Evolutionary conservation across 35 echinoderm and acorn worm genomes (phyloP), one percentile per base, ranked within the genome.

Genomic region (Anneissia japonica): DNA sequence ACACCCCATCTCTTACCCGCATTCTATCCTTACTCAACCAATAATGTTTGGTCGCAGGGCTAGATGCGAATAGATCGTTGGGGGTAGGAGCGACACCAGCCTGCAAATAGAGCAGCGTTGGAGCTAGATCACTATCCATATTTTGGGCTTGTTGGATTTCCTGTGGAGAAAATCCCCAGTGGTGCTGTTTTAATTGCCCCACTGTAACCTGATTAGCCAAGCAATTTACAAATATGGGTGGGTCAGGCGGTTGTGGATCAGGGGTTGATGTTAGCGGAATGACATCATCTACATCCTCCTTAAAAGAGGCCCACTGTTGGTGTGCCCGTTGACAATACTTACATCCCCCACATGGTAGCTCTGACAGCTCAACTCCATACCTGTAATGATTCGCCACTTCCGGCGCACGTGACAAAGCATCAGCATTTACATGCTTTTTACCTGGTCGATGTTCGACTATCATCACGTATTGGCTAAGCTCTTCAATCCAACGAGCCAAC

Each of bases 331-430:
- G 21, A 35, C 90, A 92, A 35, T 88, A 92, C 0, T 35, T 26
- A 46, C 90, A 92, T 21, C 77, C 86, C 11, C 86, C 78, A 84
- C 90, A 92, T 36, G 90, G 90, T 36, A 40, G 72, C 30, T 82
- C 34, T 55, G 74, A 21, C 72, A 75, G 38, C 26, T n/a, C 30
- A 30, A 82, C 75, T 32, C 37, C 16, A 83, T 55, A 55, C 38
- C 21, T 10, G 34, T 73, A 84, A 30, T 87, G 82, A 30, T 37
- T 72, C 6, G n/a, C 35, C 14, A 14, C 14, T 4, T 14, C 40
- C 14, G 4, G 40, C 40, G 40, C 14, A 14, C 40, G 40, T 6
- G 40, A 43, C 4, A 43, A 14, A 4, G 40, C 40, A 43, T 43
- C 40, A 14, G 83, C 83, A 34, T 85, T 85, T 3, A 34, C n/a